A percentile compares a stretch with the other conserved stretches of the same genome.
Evolutionary conservation across 2,888 invertebrate species (phyloP).

Genomic region (Globia sparganii): DNA sequence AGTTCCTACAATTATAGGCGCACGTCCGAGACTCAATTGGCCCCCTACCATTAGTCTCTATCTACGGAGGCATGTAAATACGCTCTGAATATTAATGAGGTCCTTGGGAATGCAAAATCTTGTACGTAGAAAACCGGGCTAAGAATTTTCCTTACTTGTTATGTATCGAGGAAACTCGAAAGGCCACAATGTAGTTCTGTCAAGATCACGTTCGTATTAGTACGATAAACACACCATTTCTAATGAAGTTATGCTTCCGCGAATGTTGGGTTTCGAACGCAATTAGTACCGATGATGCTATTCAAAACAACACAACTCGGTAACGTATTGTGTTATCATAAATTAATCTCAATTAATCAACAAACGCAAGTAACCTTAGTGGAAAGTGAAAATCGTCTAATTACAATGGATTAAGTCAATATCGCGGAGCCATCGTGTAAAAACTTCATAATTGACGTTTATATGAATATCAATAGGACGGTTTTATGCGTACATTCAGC

Average conservation of each 20-base stretch:
- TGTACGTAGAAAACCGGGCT: constrained; percentile 69
- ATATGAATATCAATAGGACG: constrained; percentile 71
- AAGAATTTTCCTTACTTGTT: constrained; percentile 71
- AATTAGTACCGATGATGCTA: constrained; percentile 36
- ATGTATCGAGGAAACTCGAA: constrained; percentile 70
- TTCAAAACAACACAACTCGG: constrained; percentile 38
- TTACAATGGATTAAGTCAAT: constrained; percentile 68
- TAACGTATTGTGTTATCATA: constrained; percentile 37
- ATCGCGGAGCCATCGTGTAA: constrained; percentile 51
- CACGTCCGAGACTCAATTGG: constrained; percentile 71
- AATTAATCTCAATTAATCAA: constrained; percentile 41
- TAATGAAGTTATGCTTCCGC: constrained; percentile 58
- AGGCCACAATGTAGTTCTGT: constrained; percentile 60
- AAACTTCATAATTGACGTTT: constrained; percentile 69
- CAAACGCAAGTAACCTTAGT: constrained; percentile 32
- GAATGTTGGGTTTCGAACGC: constrained; percentile 37
- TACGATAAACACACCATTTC: constrained; percentile 54
- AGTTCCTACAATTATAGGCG: constrained; percentile 77
- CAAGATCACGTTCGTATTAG: constrained; percentile 59
- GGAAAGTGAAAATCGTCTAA: constrained; percentile 70
- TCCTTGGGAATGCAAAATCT: constrained; percentile 75
- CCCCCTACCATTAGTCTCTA: constrained; percentile 71
- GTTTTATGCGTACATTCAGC: constrained; percentile 67
- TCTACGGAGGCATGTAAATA: constrained; percentile 76
- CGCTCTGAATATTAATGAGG: constrained; percentile 79